Evolutionary conservation across 2,888 invertebrate species (phyloP), one percentile per base, ranked within the genome.

Genomic region (Plusia festucae): DNA sequence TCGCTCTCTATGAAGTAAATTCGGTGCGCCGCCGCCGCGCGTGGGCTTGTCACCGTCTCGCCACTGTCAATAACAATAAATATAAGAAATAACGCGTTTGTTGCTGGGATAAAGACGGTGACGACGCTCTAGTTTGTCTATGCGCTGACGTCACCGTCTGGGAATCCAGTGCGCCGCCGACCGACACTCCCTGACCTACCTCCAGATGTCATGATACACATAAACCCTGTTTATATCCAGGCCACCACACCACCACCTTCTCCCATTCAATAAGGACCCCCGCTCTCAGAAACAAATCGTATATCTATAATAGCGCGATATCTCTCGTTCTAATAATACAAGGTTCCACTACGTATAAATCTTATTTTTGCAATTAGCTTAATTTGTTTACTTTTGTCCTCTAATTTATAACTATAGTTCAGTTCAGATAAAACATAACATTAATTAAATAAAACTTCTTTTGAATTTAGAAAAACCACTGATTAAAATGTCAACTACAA

Each of bases 21-120:
- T 85, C 87, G 85, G 87, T 85, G 85, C 87, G 87, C 76, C 79
- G 71, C 67, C 75, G 72, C 79, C 73, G 82, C 86, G 91, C 91
- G 94, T 94, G 92, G 94, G 93, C 82, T 90, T 92, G 93, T 91
- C 93, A 91, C 92, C 88, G 94, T 93, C 94, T 93, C 91, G 93
- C 90, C 93, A 88, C 87, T 90, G 89, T 92, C 91, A 91, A 93
- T 93, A 92, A 89, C 88, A 93, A 92, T 93, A 94, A 93, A 93
- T 94, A 93, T 90, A 89, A 90, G 85, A 92, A 93, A 93, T 93
- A 92, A 91, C 88, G 88, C 88, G 90, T 90, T 91, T 89, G 90
- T 88, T 89, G 86, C 88, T 88, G 90, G 91, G 91, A 92, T 93
- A 90, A 90, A 88, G 90, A 85, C 89, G 86, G 89, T 92, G 93